Percentiles rank a stretch among this genome's conserved stretches.
phyloP scores from a whole-genome alignment of 1,140 invertebrate species.

The Neodiprion pinetum region DNA sequence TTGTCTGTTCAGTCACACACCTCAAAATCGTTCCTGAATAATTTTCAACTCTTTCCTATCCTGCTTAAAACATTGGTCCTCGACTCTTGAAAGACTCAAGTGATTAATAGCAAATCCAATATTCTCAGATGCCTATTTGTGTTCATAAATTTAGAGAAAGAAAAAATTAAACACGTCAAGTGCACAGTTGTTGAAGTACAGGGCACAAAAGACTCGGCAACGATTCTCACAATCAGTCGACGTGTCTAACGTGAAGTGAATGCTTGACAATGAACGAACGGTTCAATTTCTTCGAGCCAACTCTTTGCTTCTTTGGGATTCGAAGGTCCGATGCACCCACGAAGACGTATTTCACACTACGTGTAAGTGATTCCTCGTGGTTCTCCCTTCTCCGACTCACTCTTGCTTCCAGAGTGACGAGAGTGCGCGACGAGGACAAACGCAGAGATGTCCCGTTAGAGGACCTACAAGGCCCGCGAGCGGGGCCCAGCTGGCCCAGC shows the following conservation, averaged over 20 bases:
- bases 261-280: not conserved
- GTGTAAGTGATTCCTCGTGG: not conserved
- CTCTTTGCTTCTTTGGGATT: not conserved
- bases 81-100: too few relatives aligned
- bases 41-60: too few relatives aligned
- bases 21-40: too few relatives aligned
- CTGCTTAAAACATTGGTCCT: too few relatives aligned
- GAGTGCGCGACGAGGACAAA: not conserved
- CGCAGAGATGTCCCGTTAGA: slow-evolving; percentile 52
- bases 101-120: too few relatives aligned
- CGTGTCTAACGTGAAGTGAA: not conserved
- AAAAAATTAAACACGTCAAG: too few relatives aligned
- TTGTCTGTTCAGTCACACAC: too few relatives aligned
- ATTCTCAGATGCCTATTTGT: too few relatives aligned
- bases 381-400: not conserved
- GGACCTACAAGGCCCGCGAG: slow-evolving; percentile 53
- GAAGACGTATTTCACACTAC: not conserved
- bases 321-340: not conserved
- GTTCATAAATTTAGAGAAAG: too few relatives aligned
- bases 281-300: not conserved
- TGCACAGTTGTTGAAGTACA: too few relatives aligned
- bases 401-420: not conserved
- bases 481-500: slow-evolving; percentile 25
- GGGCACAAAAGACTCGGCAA: too few relatives aligned
- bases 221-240: too few relatives aligned